Conservation (phyloP, 64 coral and sea anemone genomes). For the Porites australiensis region DNA sequence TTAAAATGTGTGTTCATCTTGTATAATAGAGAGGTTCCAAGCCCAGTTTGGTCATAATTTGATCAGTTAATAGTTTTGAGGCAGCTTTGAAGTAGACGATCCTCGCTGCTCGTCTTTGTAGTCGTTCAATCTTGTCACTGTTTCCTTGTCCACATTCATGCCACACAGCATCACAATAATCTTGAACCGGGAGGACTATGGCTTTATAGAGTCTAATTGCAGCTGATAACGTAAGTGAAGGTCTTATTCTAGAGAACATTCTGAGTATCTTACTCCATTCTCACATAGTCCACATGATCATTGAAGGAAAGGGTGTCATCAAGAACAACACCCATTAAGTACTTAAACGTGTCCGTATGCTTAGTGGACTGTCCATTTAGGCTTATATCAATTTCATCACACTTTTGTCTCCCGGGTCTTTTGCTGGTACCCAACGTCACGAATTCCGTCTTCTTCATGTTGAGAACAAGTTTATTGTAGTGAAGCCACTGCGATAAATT, state of each 20-base stretch:
- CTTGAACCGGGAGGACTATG: conserved; percentile 9
- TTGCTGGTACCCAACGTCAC: conserved; percentile 57
- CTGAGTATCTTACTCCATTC: conserved; percentile 49
- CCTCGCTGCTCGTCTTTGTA: no score
- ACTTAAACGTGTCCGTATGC: conserved; percentile 47
- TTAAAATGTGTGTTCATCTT: no score
- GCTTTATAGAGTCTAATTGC: neutral
- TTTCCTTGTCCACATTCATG: no score
- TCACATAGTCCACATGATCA: conserved; percentile 39
- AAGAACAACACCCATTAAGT: conserved; percentile 55
- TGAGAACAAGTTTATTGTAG: conserved; percentile 5
- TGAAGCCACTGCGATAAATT: no score
- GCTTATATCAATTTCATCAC: conserved; percentile 44
- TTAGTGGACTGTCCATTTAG: conserved; percentile 66
- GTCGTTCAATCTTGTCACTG: no score
- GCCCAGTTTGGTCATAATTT: no score
- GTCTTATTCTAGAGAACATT: conserved; percentile 50
- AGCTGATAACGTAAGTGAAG: neutral
- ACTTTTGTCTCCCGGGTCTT: conserved; percentile 44
- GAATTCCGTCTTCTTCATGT: conserved; percentile 60
- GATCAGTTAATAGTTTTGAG: no score
- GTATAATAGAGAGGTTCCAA: no score
- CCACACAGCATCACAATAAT: conserved; percentile 35
- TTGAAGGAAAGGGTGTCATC: conserved; percentile 72
- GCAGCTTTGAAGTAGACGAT: no score